phyloP scores from a whole-genome alignment of 2,113 vertebrate species.

The Notarius lentiginosus region DNA sequence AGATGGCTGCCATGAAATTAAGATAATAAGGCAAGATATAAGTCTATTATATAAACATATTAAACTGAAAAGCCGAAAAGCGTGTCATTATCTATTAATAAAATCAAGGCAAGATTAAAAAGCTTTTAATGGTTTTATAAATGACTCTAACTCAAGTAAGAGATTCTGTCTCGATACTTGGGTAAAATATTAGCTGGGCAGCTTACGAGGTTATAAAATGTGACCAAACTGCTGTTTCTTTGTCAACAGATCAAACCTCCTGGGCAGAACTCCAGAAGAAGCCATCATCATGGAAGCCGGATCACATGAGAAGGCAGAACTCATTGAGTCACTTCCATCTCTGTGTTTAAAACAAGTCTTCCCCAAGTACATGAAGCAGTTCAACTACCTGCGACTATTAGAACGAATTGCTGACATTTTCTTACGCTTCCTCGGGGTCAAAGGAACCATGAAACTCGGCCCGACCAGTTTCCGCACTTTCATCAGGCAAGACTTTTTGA shows the following conservation, averaged over 20 bases:
- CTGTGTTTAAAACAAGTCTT: constrained; percentile 94
- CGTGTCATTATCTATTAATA: background rate
- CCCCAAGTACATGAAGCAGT: constrained; percentile 92
- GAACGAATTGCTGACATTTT: constrained; percentile 87
- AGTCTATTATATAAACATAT: background rate
- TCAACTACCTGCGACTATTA: constrained; percentile 83
- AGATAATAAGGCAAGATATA: background rate
- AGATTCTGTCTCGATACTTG: background rate
- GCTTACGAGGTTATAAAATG: background rate
- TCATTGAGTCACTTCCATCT: constrained; percentile 72
- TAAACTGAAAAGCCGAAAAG: background rate
- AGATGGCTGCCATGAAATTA: background rate
- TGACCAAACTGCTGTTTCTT: background rate
- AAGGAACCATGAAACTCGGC: constrained; percentile 87
- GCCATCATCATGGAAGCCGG: constrained; percentile 56
- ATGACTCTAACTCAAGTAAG: background rate
- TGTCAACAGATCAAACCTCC: constrained; percentile 35
- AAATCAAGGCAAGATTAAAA: background rate
- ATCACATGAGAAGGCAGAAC: constrained; percentile 44
- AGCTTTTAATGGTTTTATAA: background rate
- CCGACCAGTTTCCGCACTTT: constrained; percentile 93
- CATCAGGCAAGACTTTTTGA: constrained; percentile 75
- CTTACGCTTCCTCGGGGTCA: constrained; percentile 92
- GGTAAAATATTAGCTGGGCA: background rate
- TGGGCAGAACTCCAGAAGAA: constrained; percentile 41